Base-by-base conservation (phyloP, 2,113 vertebrate genomes). In the Aleadryas rufinucha region DNA sequence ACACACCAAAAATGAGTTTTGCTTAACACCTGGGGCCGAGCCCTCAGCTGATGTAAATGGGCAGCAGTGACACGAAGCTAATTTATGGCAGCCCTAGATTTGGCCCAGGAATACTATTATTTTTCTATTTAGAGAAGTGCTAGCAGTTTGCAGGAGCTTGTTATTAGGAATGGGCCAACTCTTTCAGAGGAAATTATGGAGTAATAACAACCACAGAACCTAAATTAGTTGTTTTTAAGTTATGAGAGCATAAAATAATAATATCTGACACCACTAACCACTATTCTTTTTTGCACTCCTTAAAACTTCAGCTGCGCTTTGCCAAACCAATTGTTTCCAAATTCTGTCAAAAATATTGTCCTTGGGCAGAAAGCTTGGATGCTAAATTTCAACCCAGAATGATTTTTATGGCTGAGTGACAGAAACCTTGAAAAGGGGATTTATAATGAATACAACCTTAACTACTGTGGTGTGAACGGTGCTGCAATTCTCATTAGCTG, bases 251-350 rank as follows among this genome's bases (percentile, higher is more conserved):
- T 93, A 92, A 97, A 97, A 93, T 95, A 96, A 96, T 96, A 96
- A 64, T 81, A 95, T 96, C 68, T 97, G 95, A 95, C 96, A 97
- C 89, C 94, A 79, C 80, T 95, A 96, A 95, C 87, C 77, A 11
- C 91, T 94, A 59, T 95, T 96, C 83, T 94, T 90, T 93, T 92
- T 97, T 93, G 71, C 64, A 28, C 28, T 92, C 31, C 54, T 90
- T 92, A 61, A 94, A 95, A 76, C 74, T 95, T 92, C 9, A 56
- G 77, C 53, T 81, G 39, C 4, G 0, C 77, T 86, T 91, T 93
- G 97, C 96, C 96, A 97, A 97, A 96, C 87, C 89, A 94, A 97
- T 96, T 97, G 96, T 97, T 96, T 97, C 95, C 95, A 97, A 96
- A 92, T 96, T 95, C 87, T 95, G 84, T 96, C 90, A 93, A 93